Conservation (phyloP, 2,888 invertebrate genomes). For the Argyresthia albistria region DNA sequence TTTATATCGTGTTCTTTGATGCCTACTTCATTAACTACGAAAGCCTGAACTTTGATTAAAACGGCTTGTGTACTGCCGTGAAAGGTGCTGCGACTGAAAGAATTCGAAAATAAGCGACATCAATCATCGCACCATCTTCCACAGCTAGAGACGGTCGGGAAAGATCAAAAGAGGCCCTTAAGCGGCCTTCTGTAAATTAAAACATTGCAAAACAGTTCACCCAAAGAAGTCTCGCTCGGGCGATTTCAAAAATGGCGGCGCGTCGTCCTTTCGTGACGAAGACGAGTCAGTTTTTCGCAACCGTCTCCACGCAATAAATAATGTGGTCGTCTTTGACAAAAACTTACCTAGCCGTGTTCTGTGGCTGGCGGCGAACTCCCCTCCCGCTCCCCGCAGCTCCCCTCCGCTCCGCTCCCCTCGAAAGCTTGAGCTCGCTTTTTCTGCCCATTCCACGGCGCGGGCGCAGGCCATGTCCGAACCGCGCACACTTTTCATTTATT, state of each 20-base stretch:
- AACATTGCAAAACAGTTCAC: conserved; percentile 60
- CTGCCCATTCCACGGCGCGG: conserved; percentile 61
- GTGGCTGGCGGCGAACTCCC: conserved; percentile 62
- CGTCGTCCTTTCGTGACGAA: conserved; percentile 44
- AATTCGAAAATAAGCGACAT: neutral
- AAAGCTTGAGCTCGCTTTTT: conserved; percentile 36
- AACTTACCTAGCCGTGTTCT: conserved; percentile 70
- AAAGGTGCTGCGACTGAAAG: too few relatives aligned
- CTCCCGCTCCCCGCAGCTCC: conserved; percentile 23
- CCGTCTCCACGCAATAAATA: conserved; percentile 71
- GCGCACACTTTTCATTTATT: conserved; percentile 52
- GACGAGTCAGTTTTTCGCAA: conserved; percentile 67
- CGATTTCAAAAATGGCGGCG: conserved; percentile 65
- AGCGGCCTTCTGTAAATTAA: conserved; percentile 51
- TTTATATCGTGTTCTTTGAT: conserved; percentile 18
- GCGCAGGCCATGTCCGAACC: conserved; percentile 34
- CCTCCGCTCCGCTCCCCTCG: conserved; percentile 23
- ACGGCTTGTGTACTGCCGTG: too few relatives aligned
- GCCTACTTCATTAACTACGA: conserved; percentile 12
- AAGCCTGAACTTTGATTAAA: neutral
- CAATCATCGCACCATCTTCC: neutral
- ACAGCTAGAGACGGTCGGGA: conserved; percentile 45
- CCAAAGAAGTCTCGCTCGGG: conserved; percentile 50
- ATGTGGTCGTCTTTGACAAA: conserved; percentile 70
- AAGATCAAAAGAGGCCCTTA: conserved; percentile 37